Base-by-base conservation (phyloP, 2,888 invertebrate species). In the Tenthredo livida region DNA sequence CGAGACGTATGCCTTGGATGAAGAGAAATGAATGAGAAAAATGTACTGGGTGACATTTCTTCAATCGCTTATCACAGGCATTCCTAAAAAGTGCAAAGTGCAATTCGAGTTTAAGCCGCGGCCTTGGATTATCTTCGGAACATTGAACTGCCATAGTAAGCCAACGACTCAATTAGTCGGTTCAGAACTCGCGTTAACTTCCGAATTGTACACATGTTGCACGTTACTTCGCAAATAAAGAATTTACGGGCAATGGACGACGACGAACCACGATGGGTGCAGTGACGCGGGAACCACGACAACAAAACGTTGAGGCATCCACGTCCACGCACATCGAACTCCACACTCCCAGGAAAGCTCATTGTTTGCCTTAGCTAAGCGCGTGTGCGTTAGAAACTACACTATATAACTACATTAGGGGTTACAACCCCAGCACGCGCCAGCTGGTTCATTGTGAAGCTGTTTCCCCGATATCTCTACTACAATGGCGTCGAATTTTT, bases 401-500 rank as follows among this genome's bases (percentile, higher is more conserved):
- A 91, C 90, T 91, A 88, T 90, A 90, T 90, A 92, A 92, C 91
- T 92, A 92, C 90, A 92, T 93, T 91, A 92, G 92, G 92, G 92
- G 91, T 91, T 90, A 90, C 90, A 90, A 91, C 90, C 91, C 88
- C 88, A 92, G 92, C 93, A 93, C 93, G 93, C 93, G 93, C 93
- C 93, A 93, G 93, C 93, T 93, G 93, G 93, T 92, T 92, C 91
- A 93, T 93, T 93, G 93, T 93, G 92, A 92, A 92, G 93, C 93
- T 92, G 92, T 92, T 89, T 90, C 90, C 90, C 90, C 91, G 91
- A 92, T 93, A 91, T 93, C 92, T 91, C 88, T 90, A 88, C 77
- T 65, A 84, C 91, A 91, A 87, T 86, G 89, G 90, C 90, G 91
- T 90, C 90, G 91, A 87, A 89, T 86, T 67, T 67, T 67, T 37